Percentiles rank a stretch among this genome's conserved stretches.
Conservation (phyloP, 1,140 invertebrate species). For the Pectinophora gossypiella region DNA sequence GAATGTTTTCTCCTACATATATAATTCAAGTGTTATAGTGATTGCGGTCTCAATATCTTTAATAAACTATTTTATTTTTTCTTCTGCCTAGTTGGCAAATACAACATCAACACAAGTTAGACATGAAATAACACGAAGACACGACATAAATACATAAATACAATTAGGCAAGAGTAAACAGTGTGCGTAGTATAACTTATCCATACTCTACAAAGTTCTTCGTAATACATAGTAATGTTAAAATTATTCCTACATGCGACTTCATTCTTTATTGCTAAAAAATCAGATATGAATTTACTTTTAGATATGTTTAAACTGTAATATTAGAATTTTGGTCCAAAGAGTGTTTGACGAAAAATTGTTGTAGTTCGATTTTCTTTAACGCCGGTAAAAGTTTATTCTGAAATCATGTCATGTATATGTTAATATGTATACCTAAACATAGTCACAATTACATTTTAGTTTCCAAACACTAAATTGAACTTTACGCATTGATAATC, state of each 20-base stretch:
- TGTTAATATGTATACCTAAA: background rate
- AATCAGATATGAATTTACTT: conserved; percentile 53
- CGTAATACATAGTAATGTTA: too few relatives aligned
- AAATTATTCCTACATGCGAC: too few relatives aligned
- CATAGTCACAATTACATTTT: background rate
- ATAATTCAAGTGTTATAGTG: too few relatives aligned
- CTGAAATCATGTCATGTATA: background rate
- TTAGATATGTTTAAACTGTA: conserved; percentile 56
- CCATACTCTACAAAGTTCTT: too few relatives aligned
- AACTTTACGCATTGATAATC: too few relatives aligned
- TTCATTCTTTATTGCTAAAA: conserved; percentile 62
- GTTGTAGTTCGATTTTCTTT: background rate
- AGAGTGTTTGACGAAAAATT: conserved; percentile 15
- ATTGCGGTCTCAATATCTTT: background rate
- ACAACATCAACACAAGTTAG: conserved; percentile 17
- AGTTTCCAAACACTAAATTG: too few relatives aligned
- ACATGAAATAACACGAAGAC: conserved; percentile 14
- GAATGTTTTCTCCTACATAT: too few relatives aligned
- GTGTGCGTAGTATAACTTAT: too few relatives aligned
- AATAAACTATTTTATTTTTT: too few relatives aligned
- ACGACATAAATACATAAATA: too few relatives aligned
- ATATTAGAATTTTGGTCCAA: conserved; percentile 58
- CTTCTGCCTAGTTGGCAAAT: conserved; percentile 17
- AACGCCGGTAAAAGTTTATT: background rate
- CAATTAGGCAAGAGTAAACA: too few relatives aligned